A percentile compares a stretch with the other conserved stretches of the same genome.
These are phyloP conservation scores for Heloderma charlesbogerti DNA, from an alignment of 2,113 vertebrate genomes.

Conservation along the genomic window DNA sequence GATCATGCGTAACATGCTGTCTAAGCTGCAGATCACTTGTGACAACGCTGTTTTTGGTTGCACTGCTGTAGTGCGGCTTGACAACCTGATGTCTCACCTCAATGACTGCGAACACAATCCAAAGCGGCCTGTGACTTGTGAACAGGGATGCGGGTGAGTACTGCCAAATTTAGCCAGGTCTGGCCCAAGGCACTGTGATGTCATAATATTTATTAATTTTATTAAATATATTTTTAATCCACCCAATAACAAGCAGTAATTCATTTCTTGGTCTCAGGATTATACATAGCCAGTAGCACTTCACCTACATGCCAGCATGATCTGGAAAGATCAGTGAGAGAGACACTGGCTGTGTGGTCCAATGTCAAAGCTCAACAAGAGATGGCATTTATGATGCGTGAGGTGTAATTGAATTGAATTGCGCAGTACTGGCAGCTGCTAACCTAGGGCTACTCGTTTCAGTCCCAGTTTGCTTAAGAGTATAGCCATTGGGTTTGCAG, in stretches of 20 bases:
- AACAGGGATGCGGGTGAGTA: constrained; percentile 95
- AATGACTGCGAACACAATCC: constrained; percentile 99
- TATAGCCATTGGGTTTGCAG: neutral
- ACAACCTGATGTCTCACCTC: constrained; percentile 96
- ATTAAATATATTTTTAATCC: too few species aligned
- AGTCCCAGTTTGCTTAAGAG: neutral
- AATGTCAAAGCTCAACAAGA: neutral
- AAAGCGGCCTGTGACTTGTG: constrained; percentile 94
- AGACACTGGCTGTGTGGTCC: neutral
- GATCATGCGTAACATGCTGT: constrained; percentile 99
- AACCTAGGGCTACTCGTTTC: neutral
- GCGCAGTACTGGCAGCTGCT: neutral
- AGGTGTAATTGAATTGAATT: neutral
- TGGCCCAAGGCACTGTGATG: too few species aligned
- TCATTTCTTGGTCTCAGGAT: neutral
- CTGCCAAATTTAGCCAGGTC: neutral
- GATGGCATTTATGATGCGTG: neutral
- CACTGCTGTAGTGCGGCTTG: constrained; percentile 90
- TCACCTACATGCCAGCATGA: neutral
- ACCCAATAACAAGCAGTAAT: neutral
- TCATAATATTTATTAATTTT: neutral
- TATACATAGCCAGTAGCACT: neutral
- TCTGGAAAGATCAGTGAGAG: neutral
- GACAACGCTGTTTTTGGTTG: constrained; percentile 97
- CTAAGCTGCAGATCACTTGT: constrained; percentile 96